Evolutionary conservation across 1,140 invertebrate species (phyloP).

Genomic region (Dermatophagoides farinae): DNA sequence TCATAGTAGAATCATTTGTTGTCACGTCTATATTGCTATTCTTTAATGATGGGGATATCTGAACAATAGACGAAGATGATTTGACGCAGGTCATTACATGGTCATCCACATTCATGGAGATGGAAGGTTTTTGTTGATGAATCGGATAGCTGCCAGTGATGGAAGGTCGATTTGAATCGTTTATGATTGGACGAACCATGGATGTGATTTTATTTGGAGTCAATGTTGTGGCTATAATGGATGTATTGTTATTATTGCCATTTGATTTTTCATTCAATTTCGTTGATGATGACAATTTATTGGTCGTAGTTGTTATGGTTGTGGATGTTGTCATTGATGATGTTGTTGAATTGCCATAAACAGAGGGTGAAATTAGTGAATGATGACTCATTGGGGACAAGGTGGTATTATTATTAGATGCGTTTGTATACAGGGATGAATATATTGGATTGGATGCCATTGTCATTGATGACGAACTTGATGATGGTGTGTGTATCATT

Average conservation of each 20-base stretch:
- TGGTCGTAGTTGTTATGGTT: neutral
- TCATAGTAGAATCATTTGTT: constrained; percentile 14
- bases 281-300: neutral
- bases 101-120: neutral
- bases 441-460: too few species aligned
- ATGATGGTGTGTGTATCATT: neutral
- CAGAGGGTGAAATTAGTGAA: neutral
- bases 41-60: neutral
- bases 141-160: neutral
- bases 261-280: constrained; percentile 5
- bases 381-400: neutral
- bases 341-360: neutral
- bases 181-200: constrained; percentile 13
- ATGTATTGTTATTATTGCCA: neutral
- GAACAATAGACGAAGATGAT: neutral
- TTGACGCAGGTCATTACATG: neutral
- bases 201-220: constrained; percentile 7
- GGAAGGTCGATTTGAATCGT: constrained; percentile 5
- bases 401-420: neutral
- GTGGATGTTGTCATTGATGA: neutral
- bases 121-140: neutral
- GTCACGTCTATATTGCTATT: constrained; percentile 9
- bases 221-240: neutral
- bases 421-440: too few species aligned
- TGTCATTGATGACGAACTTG: neutral